phyloP scores from a whole-genome alignment of 2,113 vertebrate species.

The Falcunculus frontatus region DNA sequence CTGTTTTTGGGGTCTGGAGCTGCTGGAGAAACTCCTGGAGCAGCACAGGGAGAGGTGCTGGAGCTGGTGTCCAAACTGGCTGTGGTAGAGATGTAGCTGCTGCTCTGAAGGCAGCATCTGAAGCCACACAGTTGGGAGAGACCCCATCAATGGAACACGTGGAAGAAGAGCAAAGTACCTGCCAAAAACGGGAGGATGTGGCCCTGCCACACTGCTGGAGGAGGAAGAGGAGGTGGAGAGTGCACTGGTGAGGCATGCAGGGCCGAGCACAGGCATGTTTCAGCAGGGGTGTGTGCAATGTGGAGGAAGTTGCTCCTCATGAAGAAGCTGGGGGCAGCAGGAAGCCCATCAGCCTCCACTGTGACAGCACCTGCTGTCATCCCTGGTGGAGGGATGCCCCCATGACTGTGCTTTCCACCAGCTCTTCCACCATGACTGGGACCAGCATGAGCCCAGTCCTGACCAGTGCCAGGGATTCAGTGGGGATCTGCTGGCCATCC shows the following conservation, averaged over 20 bases:
- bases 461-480: not conserved
- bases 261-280: not conserved
- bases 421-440: not conserved
- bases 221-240: not conserved
- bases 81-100: not conserved
- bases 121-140: not conserved
- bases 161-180: not conserved
- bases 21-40: not conserved
- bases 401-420: not conserved
- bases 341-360: not conserved
- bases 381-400: not conserved
- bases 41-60: not conserved
- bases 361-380: not conserved
- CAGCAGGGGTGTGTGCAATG: not conserved
- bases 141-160: not conserved
- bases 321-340: not conserved
- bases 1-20: not conserved
- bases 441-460: not conserved
- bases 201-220: not conserved
- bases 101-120: not conserved
- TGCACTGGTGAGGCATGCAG: not conserved
- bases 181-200: fast-evolving
- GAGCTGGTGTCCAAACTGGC: not conserved
- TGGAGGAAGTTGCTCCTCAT: not conserved
- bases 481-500: not conserved